Percentiles rank a stretch among this genome's conserved stretches.
phyloP scores from a whole-genome alignment of 2,113 vertebrate species.

The Callaeas wilsoni region DNA sequence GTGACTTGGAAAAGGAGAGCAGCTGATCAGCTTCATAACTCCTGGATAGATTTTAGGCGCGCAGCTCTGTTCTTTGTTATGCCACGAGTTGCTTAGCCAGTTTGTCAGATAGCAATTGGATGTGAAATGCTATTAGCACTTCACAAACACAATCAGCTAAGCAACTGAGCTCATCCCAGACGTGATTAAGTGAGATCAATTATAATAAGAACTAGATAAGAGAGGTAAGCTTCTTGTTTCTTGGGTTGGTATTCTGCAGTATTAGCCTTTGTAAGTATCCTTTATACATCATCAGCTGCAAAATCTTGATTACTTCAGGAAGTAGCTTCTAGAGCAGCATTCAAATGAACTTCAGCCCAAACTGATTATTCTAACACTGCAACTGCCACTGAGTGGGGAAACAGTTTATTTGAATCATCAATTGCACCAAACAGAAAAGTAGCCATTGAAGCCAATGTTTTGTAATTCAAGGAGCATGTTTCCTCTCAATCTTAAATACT shows the following conservation, averaged over 20 bases:
- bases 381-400: background rate
- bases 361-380: background rate
- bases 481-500: background rate
- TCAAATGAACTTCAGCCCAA: slow-evolving; percentile 18
- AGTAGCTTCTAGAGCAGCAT: background rate
- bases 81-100: background rate
- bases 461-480: background rate
- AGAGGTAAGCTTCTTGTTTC: slow-evolving; percentile 13
- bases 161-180: slow-evolving; percentile 21
- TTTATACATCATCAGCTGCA: background rate
- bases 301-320: slow-evolving; percentile 6
- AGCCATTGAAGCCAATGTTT: background rate
- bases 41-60: background rate
- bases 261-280: background rate
- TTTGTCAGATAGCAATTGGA: background rate
- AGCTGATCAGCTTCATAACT: background rate
- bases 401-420: background rate
- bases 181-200: slow-evolving; percentile 26
- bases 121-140: slow-evolving; percentile 8
- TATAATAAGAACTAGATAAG: slow-evolving; percentile 39
- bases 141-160: slow-evolving; percentile 26
- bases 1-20: background rate
- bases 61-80: background rate
- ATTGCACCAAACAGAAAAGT: background rate
- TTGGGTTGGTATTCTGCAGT: background rate